A percentile compares a stretch with the other conserved stretches of the same genome.
These are phyloP conservation scores for Microchirus variegatus DNA, from an alignment of 2,797 vertebrate genomes.

Conservation along the genomic window DNA sequence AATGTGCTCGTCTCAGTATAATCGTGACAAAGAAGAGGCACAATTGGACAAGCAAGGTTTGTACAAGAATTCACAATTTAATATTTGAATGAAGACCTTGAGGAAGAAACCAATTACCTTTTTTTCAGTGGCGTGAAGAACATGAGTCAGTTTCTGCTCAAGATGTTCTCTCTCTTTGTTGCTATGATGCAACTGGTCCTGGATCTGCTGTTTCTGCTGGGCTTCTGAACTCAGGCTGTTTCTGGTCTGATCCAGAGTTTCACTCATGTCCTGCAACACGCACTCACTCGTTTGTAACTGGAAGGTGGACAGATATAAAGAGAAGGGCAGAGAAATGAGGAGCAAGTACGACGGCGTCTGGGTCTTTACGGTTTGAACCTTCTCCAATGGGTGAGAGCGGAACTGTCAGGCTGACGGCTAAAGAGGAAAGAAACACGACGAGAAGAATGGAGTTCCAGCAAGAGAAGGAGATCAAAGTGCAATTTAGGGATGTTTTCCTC, in stretches of 20 bases:
- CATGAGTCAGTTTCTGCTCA: conserved; percentile 29
- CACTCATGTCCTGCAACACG: conserved; percentile 24
- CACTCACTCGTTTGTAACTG: conserved; percentile 46
- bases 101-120: conserved; percentile 58
- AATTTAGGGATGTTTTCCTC: conserved; percentile 52
- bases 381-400: conserved; percentile 14
- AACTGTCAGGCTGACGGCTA: conserved; percentile 5
- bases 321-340: conserved; percentile 3
- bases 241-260: conserved; percentile 43
- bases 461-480: conserved; percentile 33
- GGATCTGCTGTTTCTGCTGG: conserved; percentile 43
- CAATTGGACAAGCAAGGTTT: conserved; percentile 12
- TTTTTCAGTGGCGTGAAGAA: conserved; percentile 30
- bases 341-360: conserved; percentile 2
- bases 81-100: conserved; percentile 28
- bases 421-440: conserved; percentile 15
- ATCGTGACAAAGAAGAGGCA: conserved; percentile 8
- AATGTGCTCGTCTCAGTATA: not conserved
- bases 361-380: conserved; percentile 14
- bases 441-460: conserved; percentile 24
- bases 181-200: conserved; percentile 42
- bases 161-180: conserved; percentile 45
- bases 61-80: conserved; percentile 12
- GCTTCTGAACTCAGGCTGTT: conserved; percentile 26
- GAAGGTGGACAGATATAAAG: conserved; percentile 24